A percentile compares a stretch with the other conserved stretches of the same genome.
phyloP scores from a whole-genome alignment of 2,113 vertebrate species.

The Diadophis punctatus region DNA sequence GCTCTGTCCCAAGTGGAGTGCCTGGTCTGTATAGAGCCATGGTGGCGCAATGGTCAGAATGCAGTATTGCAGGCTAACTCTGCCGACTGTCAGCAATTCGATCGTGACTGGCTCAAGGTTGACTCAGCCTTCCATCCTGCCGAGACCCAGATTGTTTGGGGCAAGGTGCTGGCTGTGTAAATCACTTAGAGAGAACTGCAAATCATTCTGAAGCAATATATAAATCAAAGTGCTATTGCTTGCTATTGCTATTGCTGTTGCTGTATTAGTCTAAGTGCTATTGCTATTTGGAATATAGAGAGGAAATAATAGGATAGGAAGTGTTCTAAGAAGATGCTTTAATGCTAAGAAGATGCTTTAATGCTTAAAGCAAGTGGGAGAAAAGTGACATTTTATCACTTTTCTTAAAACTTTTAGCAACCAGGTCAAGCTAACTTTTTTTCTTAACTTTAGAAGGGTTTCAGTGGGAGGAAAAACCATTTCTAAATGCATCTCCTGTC shows the following conservation, averaged over 20 bases:
- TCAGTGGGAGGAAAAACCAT: background rate
- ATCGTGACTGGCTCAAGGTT: background rate
- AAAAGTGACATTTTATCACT: background rate
- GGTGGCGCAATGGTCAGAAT: background rate
- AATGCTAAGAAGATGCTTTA: no score
- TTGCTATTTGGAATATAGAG: background rate
- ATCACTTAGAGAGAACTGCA: background rate
- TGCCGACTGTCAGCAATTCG: background rate
- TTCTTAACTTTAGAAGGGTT: background rate
- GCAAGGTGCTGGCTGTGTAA: background rate
- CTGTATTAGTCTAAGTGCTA: background rate
- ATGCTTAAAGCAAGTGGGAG: background rate
- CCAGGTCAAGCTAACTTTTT: background rate
- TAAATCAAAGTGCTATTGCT: background rate
- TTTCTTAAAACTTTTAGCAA: background rate
- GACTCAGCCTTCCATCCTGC: background rate
- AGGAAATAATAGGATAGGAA: background rate
- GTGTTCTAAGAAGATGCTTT: background rate
- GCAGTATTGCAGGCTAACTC: background rate
- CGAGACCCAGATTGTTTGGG: background rate
- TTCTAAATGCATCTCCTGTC: background rate
- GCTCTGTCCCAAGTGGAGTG: background rate
- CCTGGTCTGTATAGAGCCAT: background rate
- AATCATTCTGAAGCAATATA: background rate
- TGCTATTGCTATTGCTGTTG: background rate